A percentile compares a stretch with the other conserved stretches of the same genome.
These are phyloP conservation scores for Aphaenogaster floridana DNA, from an alignment of 1,140 invertebrate genomes.

Conservation along the genomic window DNA sequence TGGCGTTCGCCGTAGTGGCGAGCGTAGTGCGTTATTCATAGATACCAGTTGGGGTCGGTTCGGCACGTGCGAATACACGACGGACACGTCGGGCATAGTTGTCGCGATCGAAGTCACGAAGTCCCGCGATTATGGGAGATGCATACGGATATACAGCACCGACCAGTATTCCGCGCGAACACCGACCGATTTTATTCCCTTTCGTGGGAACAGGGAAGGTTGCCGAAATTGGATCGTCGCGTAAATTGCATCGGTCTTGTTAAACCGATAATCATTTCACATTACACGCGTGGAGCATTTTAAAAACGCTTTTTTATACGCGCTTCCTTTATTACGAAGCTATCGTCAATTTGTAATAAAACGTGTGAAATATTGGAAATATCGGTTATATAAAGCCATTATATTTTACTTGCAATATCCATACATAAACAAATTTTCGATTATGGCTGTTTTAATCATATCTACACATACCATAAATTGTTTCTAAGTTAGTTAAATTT, in stretches of 20 bases:
- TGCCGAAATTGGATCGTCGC: slow-evolving; percentile 37
- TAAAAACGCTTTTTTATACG: neutral
- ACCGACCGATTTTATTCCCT: slow-evolving; percentile 49
- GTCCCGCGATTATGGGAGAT: slow-evolving; percentile 67
- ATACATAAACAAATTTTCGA: slow-evolving; percentile 5
- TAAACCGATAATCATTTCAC: slow-evolving; percentile 26
- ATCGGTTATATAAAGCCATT: neutral
- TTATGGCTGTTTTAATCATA: neutral
- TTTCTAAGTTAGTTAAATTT: neutral
- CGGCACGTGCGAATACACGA: slow-evolving; percentile 54
- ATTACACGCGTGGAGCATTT: neutral
- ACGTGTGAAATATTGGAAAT: neutral
- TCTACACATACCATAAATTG: neutral
- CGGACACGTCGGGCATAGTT: slow-evolving; percentile 49
- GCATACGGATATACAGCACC: slow-evolving; percentile 36
- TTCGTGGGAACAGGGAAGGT: neutral
- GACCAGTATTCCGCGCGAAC: slow-evolving; percentile 40
- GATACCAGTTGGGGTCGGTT: neutral
- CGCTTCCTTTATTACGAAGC: neutral
- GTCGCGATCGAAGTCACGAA: slow-evolving; percentile 61
- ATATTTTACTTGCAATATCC: neutral
- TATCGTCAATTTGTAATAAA: neutral
- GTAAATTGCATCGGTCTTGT: slow-evolving; percentile 34
- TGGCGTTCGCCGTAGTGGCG: slow-evolving; percentile 22
- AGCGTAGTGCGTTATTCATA: slow-evolving; percentile 39